Evolutionary conservation across 1,140 invertebrate species (phyloP), one percentile per base, ranked within the genome.

Genomic region (Littorina saxatilis): DNA sequence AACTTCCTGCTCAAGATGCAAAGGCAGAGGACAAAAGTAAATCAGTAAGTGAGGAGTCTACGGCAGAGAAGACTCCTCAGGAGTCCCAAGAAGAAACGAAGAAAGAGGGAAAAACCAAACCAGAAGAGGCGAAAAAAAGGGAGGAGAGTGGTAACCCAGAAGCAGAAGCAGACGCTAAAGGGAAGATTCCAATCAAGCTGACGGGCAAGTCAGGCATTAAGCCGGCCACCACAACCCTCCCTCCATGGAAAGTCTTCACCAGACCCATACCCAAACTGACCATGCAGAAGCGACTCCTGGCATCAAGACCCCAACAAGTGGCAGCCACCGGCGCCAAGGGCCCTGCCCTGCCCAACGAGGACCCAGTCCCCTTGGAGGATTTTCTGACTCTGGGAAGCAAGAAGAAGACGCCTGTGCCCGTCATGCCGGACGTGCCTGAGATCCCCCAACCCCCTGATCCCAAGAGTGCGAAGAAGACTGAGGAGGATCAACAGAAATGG

Each of bases 171-270:
- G 80, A 82, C 11, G 47, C 58, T 43, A 84, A 83, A 75, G 77
- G 73, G 23, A 80, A 80, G 63, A 87, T 87, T 50, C 78, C 80
- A 37, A 86, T 85, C 55, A 84, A 83, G 35, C 84, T 87, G 27
- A 52, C 76, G 11, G 83, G 84, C 17, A 87, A 86, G 72, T 80
- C 75, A 66, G 83, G 84, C 40, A 81, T 84, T 17, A 83, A 83
- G 70, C 74, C 73, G 20, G 55, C 63, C n/a, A 43, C 40, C 1
- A 70, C 70, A 50, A 58, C 86, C 20, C 78, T 88, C 17, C 87
- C 87, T 15, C 85, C 87, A 32, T 89, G 87, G 87, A 87, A 83
- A 43, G 86, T 87, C 7, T 84, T 88, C 5, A 83, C 86, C 1
- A 84, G 86, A 81, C 83, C 87, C 29, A 80, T 80, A 5, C 79